Conservation (phyloP, 2,113 vertebrate genomes). For the Periophthalmodon schlosseri region DNA sequence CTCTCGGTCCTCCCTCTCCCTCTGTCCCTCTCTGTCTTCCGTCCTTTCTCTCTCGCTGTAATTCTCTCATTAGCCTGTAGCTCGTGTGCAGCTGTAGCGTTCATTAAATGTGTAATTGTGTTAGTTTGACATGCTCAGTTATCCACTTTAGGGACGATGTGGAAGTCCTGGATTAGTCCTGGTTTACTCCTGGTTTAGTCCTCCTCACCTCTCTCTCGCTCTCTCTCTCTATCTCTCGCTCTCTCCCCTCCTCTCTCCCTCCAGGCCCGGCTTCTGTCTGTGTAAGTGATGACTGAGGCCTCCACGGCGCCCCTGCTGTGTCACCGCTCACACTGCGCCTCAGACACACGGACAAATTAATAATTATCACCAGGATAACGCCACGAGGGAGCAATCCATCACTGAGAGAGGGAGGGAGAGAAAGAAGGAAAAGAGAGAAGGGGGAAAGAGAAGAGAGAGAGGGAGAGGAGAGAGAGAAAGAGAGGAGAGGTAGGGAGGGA, state of each 20-base stretch:
- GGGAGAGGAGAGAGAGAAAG: no score
- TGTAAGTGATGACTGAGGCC: constrained; percentile 75
- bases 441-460: no score
- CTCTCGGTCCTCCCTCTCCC: no score
- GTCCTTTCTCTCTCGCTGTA: no score
- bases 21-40: no score
- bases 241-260: constrained; percentile 1
- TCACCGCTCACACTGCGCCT: constrained; percentile 57
- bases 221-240: no score
- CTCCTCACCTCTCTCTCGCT: background rate
- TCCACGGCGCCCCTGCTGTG: constrained; percentile 61
- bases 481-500: no score
- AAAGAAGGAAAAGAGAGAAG: constrained; percentile 75
- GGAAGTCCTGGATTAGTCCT: background rate
- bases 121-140: background rate
- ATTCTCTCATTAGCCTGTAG: background rate
- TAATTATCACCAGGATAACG: no score
- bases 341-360: constrained; percentile 81
- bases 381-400: constrained; percentile 94
- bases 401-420: constrained; percentile 80
- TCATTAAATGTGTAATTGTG: constrained; percentile 1
- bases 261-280: constrained; percentile 65
- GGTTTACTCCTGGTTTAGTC: background rate
- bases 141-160: background rate
- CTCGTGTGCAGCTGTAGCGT: background rate